These are phyloP conservation scores for Chelon labrosus DNA, from an alignment of 2,797 vertebrate genomes.

Conservation along the genomic window DNA sequence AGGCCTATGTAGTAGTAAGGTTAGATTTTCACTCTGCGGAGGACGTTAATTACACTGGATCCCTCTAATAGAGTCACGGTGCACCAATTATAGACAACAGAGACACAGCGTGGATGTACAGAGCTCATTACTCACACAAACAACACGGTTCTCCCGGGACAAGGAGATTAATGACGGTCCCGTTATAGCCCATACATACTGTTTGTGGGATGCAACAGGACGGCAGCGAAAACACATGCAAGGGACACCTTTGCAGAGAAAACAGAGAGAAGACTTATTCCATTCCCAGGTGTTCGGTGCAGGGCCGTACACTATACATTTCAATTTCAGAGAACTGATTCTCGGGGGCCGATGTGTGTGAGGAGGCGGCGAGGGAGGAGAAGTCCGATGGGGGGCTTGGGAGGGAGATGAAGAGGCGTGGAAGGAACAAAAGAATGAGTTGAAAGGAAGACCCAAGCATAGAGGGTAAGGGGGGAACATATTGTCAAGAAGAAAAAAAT, in stretches of 20 bases:
- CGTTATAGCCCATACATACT: slow-evolving; percentile 47
- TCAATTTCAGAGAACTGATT: slow-evolving; percentile 57
- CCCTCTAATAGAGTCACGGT: slow-evolving; percentile 72
- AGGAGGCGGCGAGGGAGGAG: not conserved
- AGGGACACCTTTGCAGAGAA: slow-evolving; percentile 3
- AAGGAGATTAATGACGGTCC: slow-evolving; percentile 72
- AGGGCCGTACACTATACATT: slow-evolving; percentile 41
- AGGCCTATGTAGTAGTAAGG: slow-evolving; percentile 6
- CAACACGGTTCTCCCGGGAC: slow-evolving; percentile 65
- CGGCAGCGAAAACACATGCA: slow-evolving; percentile 20
- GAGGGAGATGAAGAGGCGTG: slow-evolving; percentile 40
- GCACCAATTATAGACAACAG: slow-evolving; percentile 80
- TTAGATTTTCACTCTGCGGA: slow-evolving; percentile 31
- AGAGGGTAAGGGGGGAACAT: slow-evolving; percentile 35
- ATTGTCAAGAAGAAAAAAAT: slow-evolving; percentile 32
- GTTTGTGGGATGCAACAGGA: slow-evolving; percentile 43
- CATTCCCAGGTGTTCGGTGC: slow-evolving; percentile 20
- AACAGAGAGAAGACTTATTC: slow-evolving; percentile 14
- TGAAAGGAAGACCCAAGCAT: slow-evolving; percentile 38
- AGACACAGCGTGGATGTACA: slow-evolving; percentile 58
- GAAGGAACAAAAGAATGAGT: slow-evolving; percentile 56
- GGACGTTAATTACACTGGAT: slow-evolving; percentile 73
- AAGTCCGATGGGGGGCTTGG: slow-evolving; percentile 11
- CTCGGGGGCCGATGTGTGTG: slow-evolving; percentile 5
- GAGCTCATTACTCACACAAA: slow-evolving; percentile 81